Evolutionary conservation across 2,113 vertebrate species (phyloP).

Genomic region (Platysteira castanea): DNA sequence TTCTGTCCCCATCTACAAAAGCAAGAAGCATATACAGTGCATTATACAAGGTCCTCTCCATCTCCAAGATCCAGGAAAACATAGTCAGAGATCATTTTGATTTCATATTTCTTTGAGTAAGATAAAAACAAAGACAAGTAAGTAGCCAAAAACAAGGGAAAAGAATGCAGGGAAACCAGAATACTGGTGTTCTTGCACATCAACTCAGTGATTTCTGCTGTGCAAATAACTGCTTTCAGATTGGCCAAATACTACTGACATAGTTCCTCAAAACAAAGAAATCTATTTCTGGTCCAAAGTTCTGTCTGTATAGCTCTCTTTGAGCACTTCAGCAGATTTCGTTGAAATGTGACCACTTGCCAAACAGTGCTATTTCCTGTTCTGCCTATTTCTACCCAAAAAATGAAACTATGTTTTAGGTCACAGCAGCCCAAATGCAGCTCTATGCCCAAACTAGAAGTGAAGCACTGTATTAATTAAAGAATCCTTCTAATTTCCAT

Average conservation of each 20-base stretch:
- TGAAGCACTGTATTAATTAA: background rate
- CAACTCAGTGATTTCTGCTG: background rate
- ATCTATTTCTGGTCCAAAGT: background rate
- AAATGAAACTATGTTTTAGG: background rate
- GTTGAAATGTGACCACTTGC: background rate
- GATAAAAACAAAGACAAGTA: background rate
- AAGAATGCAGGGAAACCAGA: background rate
- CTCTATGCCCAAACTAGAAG: background rate
- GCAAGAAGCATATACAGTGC: background rate
- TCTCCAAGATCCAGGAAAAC: background rate
- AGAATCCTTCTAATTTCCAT: background rate
- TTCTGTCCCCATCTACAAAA: slow-evolving; percentile 72
- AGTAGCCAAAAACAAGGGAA: background rate
- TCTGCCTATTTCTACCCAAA: background rate
- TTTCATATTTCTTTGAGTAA: background rate
- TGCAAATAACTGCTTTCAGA: background rate
- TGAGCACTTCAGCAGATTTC: slow-evolving; percentile 19
- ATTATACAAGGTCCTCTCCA: background rate
- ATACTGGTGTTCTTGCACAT: background rate
- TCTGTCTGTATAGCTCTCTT: background rate
- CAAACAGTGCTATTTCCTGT: background rate
- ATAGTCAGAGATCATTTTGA: background rate
- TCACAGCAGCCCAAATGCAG: background rate
- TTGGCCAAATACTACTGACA: background rate
- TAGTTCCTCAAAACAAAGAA: background rate